Percentiles rank a stretch among this genome's conserved stretches.
phyloP scores from a whole-genome alignment of 2,113 vertebrate genomes.

The Takifugu flavidus region DNA sequence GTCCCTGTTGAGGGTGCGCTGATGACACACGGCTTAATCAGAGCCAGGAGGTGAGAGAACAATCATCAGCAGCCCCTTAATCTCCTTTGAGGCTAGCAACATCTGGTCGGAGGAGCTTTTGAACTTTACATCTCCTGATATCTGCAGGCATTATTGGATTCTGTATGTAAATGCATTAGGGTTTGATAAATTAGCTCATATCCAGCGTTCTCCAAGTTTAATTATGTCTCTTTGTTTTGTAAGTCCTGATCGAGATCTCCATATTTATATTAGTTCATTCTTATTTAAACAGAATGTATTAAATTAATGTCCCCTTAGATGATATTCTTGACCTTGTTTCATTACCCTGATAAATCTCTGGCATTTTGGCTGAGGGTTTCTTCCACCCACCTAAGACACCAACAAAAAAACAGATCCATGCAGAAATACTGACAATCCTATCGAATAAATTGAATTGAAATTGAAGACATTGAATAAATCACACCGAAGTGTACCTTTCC shows the following conservation, averaged over 20 bases:
- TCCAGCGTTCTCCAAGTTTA: constrained; percentile 33
- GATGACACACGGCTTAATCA: constrained; percentile 65
- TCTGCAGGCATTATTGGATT: constrained; percentile 60
- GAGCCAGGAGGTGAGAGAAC: constrained; percentile 64
- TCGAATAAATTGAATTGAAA: no score
- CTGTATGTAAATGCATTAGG: constrained; percentile 54
- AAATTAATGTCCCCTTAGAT: not conserved
- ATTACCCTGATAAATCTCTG: not conserved
- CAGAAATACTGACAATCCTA: no score
- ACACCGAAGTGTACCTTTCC: no score
- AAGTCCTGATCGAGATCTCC: constrained; percentile 18
- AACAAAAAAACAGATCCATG: no score
- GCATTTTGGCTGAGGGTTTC: no score
- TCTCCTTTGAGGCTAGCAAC: constrained; percentile 56
- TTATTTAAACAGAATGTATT: not conserved
- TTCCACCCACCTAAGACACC: no score
- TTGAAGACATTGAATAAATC: no score
- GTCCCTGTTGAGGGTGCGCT: constrained; percentile 43
- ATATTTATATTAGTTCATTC: constrained; percentile 21
- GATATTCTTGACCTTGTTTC: not conserved
- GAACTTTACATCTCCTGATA: constrained; percentile 64
- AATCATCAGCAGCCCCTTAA: constrained; percentile 45
- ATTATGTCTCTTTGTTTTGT: constrained; percentile 53
- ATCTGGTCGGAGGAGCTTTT: constrained; percentile 60
- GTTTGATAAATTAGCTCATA: constrained; percentile 66